Conservation (phyloP, 1,140 invertebrate genomes). For the Brachystomella parvula region DNA sequence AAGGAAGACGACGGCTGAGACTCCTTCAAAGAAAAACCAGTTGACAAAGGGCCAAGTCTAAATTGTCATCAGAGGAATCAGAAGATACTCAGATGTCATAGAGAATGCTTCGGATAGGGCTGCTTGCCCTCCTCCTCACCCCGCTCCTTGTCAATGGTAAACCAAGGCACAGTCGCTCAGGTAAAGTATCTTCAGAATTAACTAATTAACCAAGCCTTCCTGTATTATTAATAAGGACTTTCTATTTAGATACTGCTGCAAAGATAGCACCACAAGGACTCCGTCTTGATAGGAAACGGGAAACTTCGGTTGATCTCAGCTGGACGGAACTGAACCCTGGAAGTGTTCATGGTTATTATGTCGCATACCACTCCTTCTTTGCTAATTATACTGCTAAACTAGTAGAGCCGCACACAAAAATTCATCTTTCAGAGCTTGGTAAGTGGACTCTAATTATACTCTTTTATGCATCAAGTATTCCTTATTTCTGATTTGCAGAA, state of each 20-base stretch:
- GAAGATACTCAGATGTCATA: not conserved
- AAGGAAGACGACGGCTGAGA: not conserved
- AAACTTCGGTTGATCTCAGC: not conserved
- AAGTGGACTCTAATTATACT: not conserved
- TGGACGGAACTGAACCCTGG: constrained; percentile 4
- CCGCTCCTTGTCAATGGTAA: not conserved
- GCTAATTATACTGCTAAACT: not conserved
- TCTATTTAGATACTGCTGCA: not conserved
- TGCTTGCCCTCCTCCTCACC: not conserved
- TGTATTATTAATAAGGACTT: not conserved
- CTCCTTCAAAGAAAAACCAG: not conserved
- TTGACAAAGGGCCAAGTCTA: not conserved
- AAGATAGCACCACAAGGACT: not conserved
- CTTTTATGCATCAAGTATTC: not conserved
- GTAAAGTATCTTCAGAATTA: not conserved
- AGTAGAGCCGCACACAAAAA: not conserved
- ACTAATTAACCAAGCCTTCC: not conserved
- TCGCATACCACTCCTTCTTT: not conserved
- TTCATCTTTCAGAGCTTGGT: not conserved
- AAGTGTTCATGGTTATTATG: not conserved
- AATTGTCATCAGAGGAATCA: not conserved
- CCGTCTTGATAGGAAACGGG: not conserved
- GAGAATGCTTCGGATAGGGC: not conserved
- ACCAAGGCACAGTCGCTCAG: constrained; percentile 4
- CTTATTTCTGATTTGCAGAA: not conserved